Evolutionary conservation across 30 jellyfish, hydroid and myxozoan species (phyloP), one percentile per base, ranked within the genome.

Genomic region (Cassiopea andromeda): DNA sequence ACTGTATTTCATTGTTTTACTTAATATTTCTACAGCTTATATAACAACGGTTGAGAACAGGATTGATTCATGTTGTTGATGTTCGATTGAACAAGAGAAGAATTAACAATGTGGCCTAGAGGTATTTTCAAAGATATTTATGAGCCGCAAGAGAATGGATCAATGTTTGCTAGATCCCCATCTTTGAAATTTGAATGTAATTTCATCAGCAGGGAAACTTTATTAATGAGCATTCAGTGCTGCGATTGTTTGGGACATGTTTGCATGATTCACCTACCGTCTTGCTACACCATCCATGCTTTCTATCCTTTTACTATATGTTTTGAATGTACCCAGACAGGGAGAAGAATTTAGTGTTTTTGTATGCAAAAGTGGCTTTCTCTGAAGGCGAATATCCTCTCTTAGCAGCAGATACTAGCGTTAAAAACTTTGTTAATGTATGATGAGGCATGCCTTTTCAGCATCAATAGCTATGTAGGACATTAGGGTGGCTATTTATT

Each of bases 71-170:
- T 75, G 87, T 87, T 77, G 94, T 86, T 78, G 93, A 86, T 76
- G 93, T 86, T 86, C 87, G 83, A 81, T 46, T 87, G 90, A 87
- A 67, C 94, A 77, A 87, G 94, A 87, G 90, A 76, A 81, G 94
- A 78, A 48, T 87, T 46, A 58, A 54, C 96, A 80, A 80, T 73
- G 83, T 83, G 87, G 88, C 84, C 78, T 78, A 69, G 92, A 80
- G 92, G 92, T 89, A 81, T 80, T 80, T 89, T 77, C 87, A 89
- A 89, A 58, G 89, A 89, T 89, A 76, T 85, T 85, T 75, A 67
- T 85, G 93, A 85, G 79, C 69, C 71, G 84, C 70, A 12, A 46
- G 46, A 72, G 46, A 73, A 72, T 60, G 85, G 85, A 84, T 46
- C 74, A 73, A 48, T 71, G 81, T 45, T 46, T 49, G 86, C 86